These are phyloP conservation scores for Apis dorsata DNA, from an alignment of 1,140 invertebrate genomes.

Conservation along the genomic window DNA sequence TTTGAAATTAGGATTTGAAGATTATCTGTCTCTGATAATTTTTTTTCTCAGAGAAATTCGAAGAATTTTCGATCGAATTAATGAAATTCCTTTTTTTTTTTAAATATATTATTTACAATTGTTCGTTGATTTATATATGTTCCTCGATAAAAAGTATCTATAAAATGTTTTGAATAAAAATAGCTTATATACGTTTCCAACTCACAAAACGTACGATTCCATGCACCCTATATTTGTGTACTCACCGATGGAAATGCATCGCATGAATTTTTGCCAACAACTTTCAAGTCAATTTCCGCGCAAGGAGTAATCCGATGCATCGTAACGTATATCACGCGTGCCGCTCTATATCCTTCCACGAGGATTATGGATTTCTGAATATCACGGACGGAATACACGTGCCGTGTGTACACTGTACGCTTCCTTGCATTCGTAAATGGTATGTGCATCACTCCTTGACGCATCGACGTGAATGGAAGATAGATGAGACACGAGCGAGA, in stretches of 20 bases:
- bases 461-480: conserved; percentile 40
- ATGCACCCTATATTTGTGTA: background rate
- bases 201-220: background rate
- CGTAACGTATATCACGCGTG: conserved; percentile 47
- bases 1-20: too few relatives aligned
- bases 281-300: conserved; percentile 49
- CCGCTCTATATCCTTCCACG: conserved; percentile 44
- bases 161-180: too few relatives aligned
- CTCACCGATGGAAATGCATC: background rate
- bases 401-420: conserved; percentile 19
- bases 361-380: conserved; percentile 59
- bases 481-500: conserved; percentile 8
- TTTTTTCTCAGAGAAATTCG: too few relatives aligned
- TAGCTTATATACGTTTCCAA: background rate
- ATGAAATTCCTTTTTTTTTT: too few relatives aligned
- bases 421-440: conserved; percentile 39
- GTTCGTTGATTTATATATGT: too few relatives aligned
- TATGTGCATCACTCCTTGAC: conserved; percentile 30
- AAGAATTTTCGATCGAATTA: too few relatives aligned
- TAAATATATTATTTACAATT: too few relatives aligned
- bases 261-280: conserved; percentile 15
- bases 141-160: too few relatives aligned
- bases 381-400: conserved; percentile 21
- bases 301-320: conserved; percentile 56
- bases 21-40: too few relatives aligned